Conservation (phyloP, 1,140 invertebrate species). For the Diabrotica undecimpunctata region DNA sequence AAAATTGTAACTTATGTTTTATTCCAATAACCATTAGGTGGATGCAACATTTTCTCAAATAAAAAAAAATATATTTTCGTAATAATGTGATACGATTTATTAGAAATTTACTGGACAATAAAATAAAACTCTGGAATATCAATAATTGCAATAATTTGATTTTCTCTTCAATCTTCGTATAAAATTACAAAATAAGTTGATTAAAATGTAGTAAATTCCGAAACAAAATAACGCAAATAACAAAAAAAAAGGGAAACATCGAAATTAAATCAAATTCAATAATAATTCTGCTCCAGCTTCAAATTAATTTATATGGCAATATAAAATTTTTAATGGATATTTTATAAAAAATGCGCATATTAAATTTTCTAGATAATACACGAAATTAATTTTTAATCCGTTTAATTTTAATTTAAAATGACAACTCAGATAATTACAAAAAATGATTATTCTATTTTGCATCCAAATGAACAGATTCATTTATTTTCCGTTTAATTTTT, state of each 20-base stretch:
- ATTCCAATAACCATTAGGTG: no score
- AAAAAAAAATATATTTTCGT: no score
- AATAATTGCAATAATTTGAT: no score
- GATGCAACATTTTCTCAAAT: no score
- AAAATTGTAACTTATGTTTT: no score
- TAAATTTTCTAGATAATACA: conserved; percentile 3
- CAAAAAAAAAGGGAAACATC: not conserved
- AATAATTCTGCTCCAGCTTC: conserved; percentile 1
- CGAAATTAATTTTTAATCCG: conserved; percentile 2
- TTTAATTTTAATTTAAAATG: conserved; percentile 1
- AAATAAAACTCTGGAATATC: no score
- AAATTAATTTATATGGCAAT: conserved; percentile 1
- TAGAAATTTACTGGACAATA: no score
- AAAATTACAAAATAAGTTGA: no score
- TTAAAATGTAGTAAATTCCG: not conserved
- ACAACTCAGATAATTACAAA: conserved; percentile 2
- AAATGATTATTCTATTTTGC: conserved; percentile 1
- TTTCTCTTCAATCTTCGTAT: no score
- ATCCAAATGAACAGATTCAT: conserved; percentile 2
- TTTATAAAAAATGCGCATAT: conserved; percentile 3
- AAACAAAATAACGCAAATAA: not conserved
- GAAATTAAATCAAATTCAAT: not conserved
- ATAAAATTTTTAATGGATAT: conserved; percentile 1
- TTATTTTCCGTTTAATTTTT: conserved; percentile 1
- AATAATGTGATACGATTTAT: no score